These are phyloP conservation scores for Patiria pectinifera DNA, from an alignment of 53 echinoderm and acorn worm genomes.

Conservation along the genomic window DNA sequence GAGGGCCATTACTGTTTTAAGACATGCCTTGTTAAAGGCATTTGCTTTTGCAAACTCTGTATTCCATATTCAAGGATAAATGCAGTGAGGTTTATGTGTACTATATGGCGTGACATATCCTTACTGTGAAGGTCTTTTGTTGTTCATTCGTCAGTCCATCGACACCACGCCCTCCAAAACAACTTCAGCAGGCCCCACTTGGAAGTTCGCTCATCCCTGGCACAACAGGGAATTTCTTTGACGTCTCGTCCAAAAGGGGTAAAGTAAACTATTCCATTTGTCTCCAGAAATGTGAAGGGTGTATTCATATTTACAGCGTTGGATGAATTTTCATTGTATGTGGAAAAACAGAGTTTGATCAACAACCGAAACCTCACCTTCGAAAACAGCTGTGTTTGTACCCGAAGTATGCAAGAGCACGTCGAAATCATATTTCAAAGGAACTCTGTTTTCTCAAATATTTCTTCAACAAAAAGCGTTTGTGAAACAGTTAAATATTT, in stretches of 20 bases:
- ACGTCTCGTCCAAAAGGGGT: background rate
- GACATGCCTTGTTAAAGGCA: too few species aligned
- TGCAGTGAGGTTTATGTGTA: background rate
- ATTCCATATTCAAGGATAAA: background rate
- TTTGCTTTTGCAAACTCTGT: too few species aligned
- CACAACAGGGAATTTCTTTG: constrained; percentile 8
- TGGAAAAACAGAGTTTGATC: constrained; percentile 17
- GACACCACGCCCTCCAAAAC: constrained; percentile 51
- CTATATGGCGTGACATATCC: constrained; percentile 6
- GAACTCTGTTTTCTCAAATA: constrained; percentile 55
- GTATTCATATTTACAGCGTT: constrained; percentile 19
- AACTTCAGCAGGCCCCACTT: constrained; percentile 29
- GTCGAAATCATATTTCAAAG: constrained; percentile 50
- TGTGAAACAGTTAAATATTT: constrained; percentile 62
- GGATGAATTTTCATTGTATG: constrained; percentile 18
- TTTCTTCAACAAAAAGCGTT: constrained; percentile 30
- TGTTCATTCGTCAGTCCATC: background rate
- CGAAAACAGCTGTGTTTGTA: constrained; percentile 47
- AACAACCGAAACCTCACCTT: constrained; percentile 1
- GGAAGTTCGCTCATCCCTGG: constrained; percentile 13
- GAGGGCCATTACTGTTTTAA: too few species aligned
- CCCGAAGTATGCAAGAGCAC: constrained; percentile 19
- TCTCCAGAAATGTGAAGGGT: background rate
- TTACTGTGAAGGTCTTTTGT: constrained; percentile 12
- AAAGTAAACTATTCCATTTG: constrained; percentile 11